A percentile compares a stretch with the other conserved stretches of the same genome.
These are phyloP conservation scores for Rhyacophila evoluta DNA, from an alignment of 2,888 invertebrate genomes.

Conservation along the genomic window DNA sequence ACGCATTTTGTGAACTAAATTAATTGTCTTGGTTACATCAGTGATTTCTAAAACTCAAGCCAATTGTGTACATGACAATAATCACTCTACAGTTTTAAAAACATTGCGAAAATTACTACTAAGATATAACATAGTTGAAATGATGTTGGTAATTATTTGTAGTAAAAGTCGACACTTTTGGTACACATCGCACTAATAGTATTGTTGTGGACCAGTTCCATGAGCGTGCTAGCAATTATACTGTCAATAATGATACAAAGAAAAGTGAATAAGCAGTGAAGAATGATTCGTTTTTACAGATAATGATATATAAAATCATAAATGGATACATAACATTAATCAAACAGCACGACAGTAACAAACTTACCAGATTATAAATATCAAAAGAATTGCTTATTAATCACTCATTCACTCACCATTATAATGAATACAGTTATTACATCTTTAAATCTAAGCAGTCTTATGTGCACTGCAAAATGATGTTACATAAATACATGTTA, in stretches of 20 bases:
- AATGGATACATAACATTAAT: neutral
- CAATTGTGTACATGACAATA: too few relatives aligned
- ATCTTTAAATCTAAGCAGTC: constrained; percentile 38
- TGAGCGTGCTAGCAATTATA: neutral
- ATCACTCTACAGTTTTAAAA: too few relatives aligned
- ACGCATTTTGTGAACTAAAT: neutral
- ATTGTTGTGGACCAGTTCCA: neutral
- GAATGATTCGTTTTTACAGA: neutral
- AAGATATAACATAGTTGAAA: neutral
- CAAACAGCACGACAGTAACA: neutral
- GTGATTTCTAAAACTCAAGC: neutral
- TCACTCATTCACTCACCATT: constrained; percentile 38
- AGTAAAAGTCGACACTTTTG: neutral
- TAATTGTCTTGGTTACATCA: neutral
- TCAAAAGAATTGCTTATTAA: constrained; percentile 40
- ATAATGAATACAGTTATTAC: constrained; percentile 27
- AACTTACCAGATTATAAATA: constrained; percentile 25
- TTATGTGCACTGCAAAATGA: constrained; percentile 31
- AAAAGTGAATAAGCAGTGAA: neutral
- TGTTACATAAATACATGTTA: constrained; percentile 40
- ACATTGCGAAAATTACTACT: too few relatives aligned
- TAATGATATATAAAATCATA: neutral
- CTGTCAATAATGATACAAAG: neutral
- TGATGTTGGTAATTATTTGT: neutral
- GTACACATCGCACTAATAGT: neutral